phyloP scores from a whole-genome alignment of 2,888 invertebrate genomes.

The Hirtodrosophila alboralis region DNA sequence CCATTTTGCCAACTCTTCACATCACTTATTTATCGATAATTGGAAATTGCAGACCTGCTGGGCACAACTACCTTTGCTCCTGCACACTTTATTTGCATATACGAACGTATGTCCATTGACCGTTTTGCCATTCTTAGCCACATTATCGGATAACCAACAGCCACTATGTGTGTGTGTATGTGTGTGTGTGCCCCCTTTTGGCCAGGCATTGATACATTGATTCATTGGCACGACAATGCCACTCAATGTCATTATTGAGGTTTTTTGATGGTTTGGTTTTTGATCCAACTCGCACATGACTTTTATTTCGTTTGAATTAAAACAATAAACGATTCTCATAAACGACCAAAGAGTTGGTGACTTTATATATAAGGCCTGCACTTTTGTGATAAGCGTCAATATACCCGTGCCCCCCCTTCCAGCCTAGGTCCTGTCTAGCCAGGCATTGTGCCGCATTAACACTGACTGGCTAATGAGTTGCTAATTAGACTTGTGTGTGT shows the following conservation, averaged over 20 bases:
- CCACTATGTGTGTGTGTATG: no score
- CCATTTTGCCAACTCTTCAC: conserved; percentile 60
- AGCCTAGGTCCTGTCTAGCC: neutral
- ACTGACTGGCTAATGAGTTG: conserved; percentile 68
- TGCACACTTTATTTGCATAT: conserved; percentile 53
- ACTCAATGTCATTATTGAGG: conserved; percentile 59
- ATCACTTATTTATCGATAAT: conserved; percentile 75
- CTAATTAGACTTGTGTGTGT: conserved; percentile 67
- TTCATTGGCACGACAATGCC: conserved; percentile 60
- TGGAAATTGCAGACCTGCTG: conserved; percentile 59
- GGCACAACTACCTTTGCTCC: neutral
- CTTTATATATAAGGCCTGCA: conserved; percentile 45
- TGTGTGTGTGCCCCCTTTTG: neutral
- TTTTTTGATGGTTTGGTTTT: conserved; percentile 2
- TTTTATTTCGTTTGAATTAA: conserved; percentile 31
- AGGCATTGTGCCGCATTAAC: conserved; percentile 54
- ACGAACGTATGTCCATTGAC: conserved; percentile 19
- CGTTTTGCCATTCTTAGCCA: conserved; percentile 49
- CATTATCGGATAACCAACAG: conserved; percentile 48
- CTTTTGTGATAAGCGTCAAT: conserved; percentile 65
- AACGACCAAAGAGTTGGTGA: neutral
- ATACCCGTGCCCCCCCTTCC: conserved; percentile 10
- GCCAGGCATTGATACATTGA: conserved; percentile 51
- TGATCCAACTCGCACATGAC: conserved; percentile 12
- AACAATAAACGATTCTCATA: conserved; percentile 48